phyloP scores from a whole-genome alignment of 2,888 invertebrate genomes.

The Lithophane socia region DNA sequence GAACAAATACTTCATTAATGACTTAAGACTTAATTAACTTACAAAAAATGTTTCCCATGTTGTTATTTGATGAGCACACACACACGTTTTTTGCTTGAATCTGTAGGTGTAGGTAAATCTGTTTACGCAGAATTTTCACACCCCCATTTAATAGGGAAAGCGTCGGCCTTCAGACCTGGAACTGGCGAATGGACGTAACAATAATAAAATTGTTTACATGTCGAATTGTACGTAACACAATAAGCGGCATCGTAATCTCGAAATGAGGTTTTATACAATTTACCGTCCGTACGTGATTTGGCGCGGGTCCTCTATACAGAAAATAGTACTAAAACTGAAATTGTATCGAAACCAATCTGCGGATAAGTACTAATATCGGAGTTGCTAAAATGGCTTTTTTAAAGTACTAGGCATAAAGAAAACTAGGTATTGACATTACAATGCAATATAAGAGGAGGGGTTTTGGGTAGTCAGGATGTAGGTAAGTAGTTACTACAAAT shows the following conservation, averaged over 20 bases:
- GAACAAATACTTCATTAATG: conserved; percentile 40
- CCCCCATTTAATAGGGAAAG: conserved; percentile 45
- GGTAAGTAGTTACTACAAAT: not conserved
- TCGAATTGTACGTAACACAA: conserved; percentile 77
- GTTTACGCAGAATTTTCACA: conserved; percentile 27
- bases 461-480: not conserved
- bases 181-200: conserved; percentile 64
- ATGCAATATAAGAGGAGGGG: not conserved
- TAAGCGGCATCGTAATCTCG: conserved; percentile 79
- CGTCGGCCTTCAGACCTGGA: conserved; percentile 62
- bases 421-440: conserved; percentile 5
- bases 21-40: conserved; percentile 40
- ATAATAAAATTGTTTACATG: conserved; percentile 81
- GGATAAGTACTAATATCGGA: conserved; percentile 50
- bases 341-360: conserved; percentile 64
- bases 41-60: conserved; percentile 29
- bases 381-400: conserved; percentile 32
- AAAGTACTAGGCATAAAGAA: conserved; percentile 12
- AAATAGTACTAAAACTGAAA: conserved; percentile 76
- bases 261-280: conserved; percentile 85
- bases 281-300: conserved; percentile 83
- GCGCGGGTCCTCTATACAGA: conserved; percentile 71
- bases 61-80: conserved; percentile 32
- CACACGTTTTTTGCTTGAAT: conserved; percentile 7
- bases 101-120: conserved; percentile 20